Percentiles rank a stretch among this genome's conserved stretches.
Conservation (phyloP, 2,797 vertebrate species). For the Botia kubotai region DNA sequence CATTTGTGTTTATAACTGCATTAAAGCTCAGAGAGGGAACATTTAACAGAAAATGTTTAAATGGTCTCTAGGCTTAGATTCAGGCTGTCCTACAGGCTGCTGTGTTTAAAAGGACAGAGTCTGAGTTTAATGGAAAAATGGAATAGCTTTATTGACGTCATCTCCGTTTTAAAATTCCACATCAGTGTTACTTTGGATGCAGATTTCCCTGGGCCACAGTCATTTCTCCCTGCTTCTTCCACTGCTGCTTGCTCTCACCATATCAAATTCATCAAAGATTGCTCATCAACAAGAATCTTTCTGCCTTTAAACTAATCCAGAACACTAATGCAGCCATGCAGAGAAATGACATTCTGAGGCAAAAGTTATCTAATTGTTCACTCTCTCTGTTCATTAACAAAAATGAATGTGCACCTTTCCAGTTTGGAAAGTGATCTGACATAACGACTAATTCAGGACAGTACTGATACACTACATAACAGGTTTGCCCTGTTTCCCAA, state of each 20-base stretch:
- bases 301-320: background rate
- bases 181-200: slow-evolving; percentile 20
- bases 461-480: slow-evolving; percentile 20
- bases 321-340: background rate
- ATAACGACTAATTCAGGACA: background rate
- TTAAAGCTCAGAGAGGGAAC: background rate
- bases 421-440: background rate
- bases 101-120: slow-evolving; percentile 24
- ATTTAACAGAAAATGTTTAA: background rate
- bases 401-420: background rate
- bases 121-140: slow-evolving; percentile 36
- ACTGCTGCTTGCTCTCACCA: background rate
- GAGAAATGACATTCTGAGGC: background rate
- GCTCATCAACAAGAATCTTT: slow-evolving; percentile 9
- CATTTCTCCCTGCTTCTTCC: slow-evolving; percentile 11
- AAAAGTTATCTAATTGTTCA: slow-evolving; percentile 3
- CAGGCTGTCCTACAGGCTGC: background rate
- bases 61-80: background rate
- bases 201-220: slow-evolving; percentile 27
- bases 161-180: slow-evolving; percentile 45
- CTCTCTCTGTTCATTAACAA: background rate
- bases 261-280: slow-evolving; percentile 21
- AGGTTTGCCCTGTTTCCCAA: slow-evolving; percentile 36
- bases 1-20: slow-evolving; percentile 9
- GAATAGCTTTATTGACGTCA: slow-evolving; percentile 32